Base-by-base conservation (phyloP, 2,113 vertebrate species). In the Dicaeum eximium region DNA sequence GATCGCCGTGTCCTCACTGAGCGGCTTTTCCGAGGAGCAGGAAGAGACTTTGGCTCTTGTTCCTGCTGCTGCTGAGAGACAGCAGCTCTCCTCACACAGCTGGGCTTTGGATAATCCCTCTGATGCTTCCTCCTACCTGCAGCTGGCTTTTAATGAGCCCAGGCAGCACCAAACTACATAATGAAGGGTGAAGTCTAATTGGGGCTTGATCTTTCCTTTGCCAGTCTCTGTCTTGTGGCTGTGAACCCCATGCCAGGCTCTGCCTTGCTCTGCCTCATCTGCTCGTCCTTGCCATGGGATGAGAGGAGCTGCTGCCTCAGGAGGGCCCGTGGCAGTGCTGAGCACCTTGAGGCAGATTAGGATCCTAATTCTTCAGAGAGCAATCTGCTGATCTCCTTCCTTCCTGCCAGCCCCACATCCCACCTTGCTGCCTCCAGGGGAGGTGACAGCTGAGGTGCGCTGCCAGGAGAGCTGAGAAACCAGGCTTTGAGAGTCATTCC, bases 321-420 rank as follows among this genome's bases (percentile, higher is more conserved):
- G 92, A 94, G 92, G 74, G 92, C 71, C 56, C 3, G 1, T 62
- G 7, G 16, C 19, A 17, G 45, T 1, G 3, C 86, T 91, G 91
- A 92, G 88, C 82, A 80, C 20, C 18, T 96, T 92, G 94, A 88
- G 3, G 71, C 80, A 93, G 93, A 94, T 96, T 79, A 95, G 45
- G 75, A 94, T 92, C 79, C 92, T 93, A 84, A 94, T 80, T 94
- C 82, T 92, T 78, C 80, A 81, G 90, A 94, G 94, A 94, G 64
- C 17, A 80, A 90, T 96, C 82, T 92, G 86, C 94, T 93, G 96
- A 95, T 91, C 93, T 90, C 67, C 85, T 86, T 90, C 88, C 28
- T 87, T 69, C 45, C 84, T 83, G 69, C 35, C 93, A 88, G 93
- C 78, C 81, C 84, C 25, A 4, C n/a, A 10, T 12, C 74, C n/a